Evolutionary conservation across 2,113 vertebrate species (phyloP).

Genomic region (Cyanoramphus novaezelandiae): DNA sequence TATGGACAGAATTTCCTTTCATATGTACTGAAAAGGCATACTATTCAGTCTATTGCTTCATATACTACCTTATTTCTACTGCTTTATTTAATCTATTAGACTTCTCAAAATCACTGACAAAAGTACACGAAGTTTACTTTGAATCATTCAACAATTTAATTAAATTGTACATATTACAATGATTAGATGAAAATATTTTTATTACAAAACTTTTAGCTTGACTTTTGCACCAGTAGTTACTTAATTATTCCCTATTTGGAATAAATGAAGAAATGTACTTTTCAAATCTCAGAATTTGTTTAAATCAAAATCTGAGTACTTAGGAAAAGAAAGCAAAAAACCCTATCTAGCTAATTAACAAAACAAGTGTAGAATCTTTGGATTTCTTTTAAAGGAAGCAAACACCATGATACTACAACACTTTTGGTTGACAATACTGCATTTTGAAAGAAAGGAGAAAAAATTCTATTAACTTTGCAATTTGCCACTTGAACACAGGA

Average conservation of each 20-base stretch:
- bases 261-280: not conserved
- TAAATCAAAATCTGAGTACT: not conserved
- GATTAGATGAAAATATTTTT: not conserved
- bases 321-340: not conserved
- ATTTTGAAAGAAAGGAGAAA: not conserved
- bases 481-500: constrained; percentile 51
- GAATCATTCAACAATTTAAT: not conserved
- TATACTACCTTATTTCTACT: not conserved
- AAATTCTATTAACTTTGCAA: not conserved
- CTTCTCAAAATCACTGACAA: not conserved
- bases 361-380: not conserved
- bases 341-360: not conserved
- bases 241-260: not conserved
- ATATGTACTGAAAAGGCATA: not conserved
- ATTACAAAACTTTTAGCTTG: not conserved
- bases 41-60: not conserved
- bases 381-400: not conserved
- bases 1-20: not conserved
- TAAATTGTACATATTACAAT: not conserved
- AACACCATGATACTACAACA: not conserved
- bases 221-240: not conserved
- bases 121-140: not conserved
- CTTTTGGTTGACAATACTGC: not conserved
- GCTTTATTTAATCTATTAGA: not conserved
- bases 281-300: not conserved